A percentile compares a stretch with the other conserved stretches of the same genome.
Evolutionary conservation across 2,888 invertebrate species (phyloP).

Genomic region (Archips xylosteana): DNA sequence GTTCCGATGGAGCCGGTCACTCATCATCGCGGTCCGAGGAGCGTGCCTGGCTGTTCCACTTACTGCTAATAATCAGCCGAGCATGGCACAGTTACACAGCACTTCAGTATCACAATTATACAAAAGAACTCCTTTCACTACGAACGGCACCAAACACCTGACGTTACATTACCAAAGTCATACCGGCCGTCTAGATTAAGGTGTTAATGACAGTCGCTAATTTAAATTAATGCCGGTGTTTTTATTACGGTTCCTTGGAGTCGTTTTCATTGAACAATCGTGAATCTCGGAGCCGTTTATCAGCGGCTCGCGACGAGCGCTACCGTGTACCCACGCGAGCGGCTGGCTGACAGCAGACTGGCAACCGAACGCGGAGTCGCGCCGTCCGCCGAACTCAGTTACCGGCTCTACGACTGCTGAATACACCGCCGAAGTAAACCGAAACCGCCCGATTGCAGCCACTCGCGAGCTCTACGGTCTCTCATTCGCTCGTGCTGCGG

Average conservation of each 20-base stretch:
- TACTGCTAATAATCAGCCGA: slow-evolving; percentile 55
- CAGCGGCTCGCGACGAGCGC: slow-evolving; percentile 49
- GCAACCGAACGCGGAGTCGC: slow-evolving; percentile 45
- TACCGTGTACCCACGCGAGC: slow-evolving; percentile 46
- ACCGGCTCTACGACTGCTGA: slow-evolving; percentile 48
- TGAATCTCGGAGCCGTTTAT: slow-evolving; percentile 70
- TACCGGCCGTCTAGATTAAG: slow-evolving; percentile 66
- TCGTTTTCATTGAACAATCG: slow-evolving; percentile 68
- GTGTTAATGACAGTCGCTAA: slow-evolving; percentile 28
- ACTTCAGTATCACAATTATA: slow-evolving; percentile 57
- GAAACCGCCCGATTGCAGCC: slow-evolving; percentile 59
- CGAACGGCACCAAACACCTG: slow-evolving; percentile 63
- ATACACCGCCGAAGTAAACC: slow-evolving; percentile 58
- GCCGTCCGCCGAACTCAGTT: slow-evolving; percentile 48
- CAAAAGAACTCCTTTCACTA: slow-evolving; percentile 75
- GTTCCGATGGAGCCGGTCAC: slow-evolving; percentile 26
- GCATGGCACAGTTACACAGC: slow-evolving; percentile 66
- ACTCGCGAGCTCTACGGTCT: slow-evolving; percentile 24
- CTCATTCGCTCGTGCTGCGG: slow-evolving; percentile 18
- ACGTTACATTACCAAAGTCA: slow-evolving; percentile 70
- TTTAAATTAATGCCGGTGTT: slow-evolving; percentile 33
- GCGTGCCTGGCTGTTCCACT: slow-evolving; percentile 48
- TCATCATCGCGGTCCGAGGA: slow-evolving; percentile 22
- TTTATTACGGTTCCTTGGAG: slow-evolving; percentile 45
- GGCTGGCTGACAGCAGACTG: slow-evolving; percentile 52